phyloP scores from a whole-genome alignment of 2,888 invertebrate genomes.

The Hypomecis punctinalis region DNA sequence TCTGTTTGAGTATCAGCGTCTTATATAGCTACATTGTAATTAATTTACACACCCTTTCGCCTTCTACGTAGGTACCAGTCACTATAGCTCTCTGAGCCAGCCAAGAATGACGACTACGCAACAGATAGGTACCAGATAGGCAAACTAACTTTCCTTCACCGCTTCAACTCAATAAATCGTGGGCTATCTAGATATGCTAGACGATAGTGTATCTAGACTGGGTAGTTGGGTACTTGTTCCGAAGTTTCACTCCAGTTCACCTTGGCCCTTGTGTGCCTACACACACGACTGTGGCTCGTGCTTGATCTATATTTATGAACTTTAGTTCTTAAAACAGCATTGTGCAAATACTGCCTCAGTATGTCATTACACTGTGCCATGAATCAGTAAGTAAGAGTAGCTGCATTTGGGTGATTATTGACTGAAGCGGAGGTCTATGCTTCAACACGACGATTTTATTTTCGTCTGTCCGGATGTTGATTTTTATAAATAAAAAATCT shows the following conservation, averaged over 20 bases:
- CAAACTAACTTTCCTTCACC: constrained; percentile 15
- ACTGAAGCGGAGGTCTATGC: too few species aligned
- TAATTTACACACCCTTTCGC: too few species aligned
- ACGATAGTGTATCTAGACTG: constrained; percentile 1
- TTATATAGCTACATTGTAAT: too few species aligned
- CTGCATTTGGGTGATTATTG: too few species aligned
- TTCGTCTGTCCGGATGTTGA: too few species aligned
- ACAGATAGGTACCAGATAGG: constrained; percentile 14
- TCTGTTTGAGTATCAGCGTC: too few species aligned
- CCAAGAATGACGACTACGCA: constrained; percentile 7
- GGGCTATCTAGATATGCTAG: background rate
- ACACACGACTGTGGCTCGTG: constrained; percentile 26
- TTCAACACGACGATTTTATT: too few species aligned
- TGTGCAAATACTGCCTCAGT: background rate
- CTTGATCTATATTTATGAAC: constrained; percentile 17
- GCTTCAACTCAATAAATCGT: constrained; percentile 13
- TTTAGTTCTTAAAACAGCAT: background rate
- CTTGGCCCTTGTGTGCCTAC: constrained; percentile 40
- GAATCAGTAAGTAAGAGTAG: too few species aligned
- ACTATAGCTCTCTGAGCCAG: background rate
- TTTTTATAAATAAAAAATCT: too few species aligned
- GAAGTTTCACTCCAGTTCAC: constrained; percentile 40
- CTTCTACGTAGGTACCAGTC: too few species aligned
- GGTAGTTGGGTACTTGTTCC: constrained; percentile 3
- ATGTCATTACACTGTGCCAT: background rate